Evolutionary conservation across 1,140 invertebrate species (phyloP).

Genomic region (Anadara kagoshimensis): DNA sequence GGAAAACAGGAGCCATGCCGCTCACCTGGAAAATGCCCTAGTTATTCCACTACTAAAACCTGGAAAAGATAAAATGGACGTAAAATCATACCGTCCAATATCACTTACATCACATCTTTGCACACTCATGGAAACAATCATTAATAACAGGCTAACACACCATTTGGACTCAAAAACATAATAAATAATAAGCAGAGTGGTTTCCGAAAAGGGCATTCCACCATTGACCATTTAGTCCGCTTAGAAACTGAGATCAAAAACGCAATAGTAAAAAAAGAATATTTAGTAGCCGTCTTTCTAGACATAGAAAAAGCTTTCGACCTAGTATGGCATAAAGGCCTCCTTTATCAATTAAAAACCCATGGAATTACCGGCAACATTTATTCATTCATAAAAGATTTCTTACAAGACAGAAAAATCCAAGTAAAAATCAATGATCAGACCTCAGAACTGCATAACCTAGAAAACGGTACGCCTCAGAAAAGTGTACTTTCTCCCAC

Average conservation of each 20-base stretch:
- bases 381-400: not conserved
- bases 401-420: constrained; percentile 11
- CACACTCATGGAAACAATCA: not conserved
- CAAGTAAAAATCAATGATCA: constrained; percentile 14
- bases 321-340: too few species aligned
- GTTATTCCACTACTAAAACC: not conserved
- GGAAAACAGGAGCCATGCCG: too few species aligned
- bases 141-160: too few species aligned
- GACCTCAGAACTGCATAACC: not conserved
- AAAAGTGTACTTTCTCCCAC: constrained; percentile 2
- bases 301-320: too few species aligned
- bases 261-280: too few species aligned
- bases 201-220: too few species aligned
- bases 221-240: not conserved
- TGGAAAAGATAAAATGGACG: not conserved
- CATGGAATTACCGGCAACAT: too few species aligned
- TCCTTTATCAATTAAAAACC: too few species aligned
- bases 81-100: not conserved
- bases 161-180: too few species aligned
- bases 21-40: too few species aligned
- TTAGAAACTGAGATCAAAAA: not conserved
- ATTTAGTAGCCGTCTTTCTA: too few species aligned
- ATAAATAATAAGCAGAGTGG: too few species aligned
- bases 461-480: constrained; percentile 12
- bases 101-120: not conserved